These are phyloP conservation scores for Endomychus coccineus DNA, from an alignment of 2,888 invertebrate species.

Conservation along the genomic window DNA sequence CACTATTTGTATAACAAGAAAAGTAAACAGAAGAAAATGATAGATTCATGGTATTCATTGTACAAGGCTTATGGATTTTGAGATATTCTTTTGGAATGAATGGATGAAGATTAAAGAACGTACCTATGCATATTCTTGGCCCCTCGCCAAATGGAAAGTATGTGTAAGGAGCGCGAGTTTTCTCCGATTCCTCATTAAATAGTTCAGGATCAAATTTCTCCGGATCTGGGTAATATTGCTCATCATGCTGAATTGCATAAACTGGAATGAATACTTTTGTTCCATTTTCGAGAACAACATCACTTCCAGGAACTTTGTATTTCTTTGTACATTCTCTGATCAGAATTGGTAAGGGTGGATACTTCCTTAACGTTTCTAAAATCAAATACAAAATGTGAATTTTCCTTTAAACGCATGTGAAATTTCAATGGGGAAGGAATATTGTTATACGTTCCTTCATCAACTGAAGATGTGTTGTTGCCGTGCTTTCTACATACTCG, in stretches of 20 bases:
- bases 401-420: not conserved
- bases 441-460: too few species aligned
- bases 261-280: slow-evolving; percentile 31
- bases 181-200: slow-evolving; percentile 17
- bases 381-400: slow-evolving; percentile 8
- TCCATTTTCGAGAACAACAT: slow-evolving; percentile 33
- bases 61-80: too few species aligned
- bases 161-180: slow-evolving; percentile 6
- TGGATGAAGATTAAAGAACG: too few species aligned
- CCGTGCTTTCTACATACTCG: too few species aligned
- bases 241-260: slow-evolving; percentile 18
- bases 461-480: too few species aligned
- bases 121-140: slow-evolving; percentile 36
- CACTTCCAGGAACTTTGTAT: slow-evolving; percentile 31
- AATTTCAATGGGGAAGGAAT: too few species aligned
- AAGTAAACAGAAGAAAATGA: too few species aligned
- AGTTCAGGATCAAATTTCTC: slow-evolving; percentile 22
- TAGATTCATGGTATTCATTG: too few species aligned
- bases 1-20: too few species aligned
- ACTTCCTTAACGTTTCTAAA: slow-evolving; percentile 36
- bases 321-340: slow-evolving; percentile 21
- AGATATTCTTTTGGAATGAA: too few species aligned
- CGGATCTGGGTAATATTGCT: slow-evolving; percentile 21
- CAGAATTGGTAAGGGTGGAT: slow-evolving; percentile 30
- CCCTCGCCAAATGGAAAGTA: slow-evolving; percentile 36